Evolutionary conservation across 2,797 vertebrate species (phyloP).

Genomic region (Cyclopterus lumpus): DNA sequence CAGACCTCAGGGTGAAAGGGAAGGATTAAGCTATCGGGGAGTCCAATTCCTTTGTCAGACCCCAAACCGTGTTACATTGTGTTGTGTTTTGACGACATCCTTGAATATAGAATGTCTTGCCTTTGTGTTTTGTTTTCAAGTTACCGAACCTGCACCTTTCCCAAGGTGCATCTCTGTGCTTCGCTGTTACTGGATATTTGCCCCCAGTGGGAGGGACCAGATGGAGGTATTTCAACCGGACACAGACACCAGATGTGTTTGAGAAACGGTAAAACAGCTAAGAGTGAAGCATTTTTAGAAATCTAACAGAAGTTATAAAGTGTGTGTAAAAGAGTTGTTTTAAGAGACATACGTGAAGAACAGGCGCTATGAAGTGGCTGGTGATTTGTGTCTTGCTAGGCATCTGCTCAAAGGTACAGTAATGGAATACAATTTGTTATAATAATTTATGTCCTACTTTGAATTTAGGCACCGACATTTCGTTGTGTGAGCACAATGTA

Average conservation of each 20-base stretch:
- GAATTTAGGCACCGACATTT: not conserved
- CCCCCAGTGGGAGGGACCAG: conserved; percentile 59
- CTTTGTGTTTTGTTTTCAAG: conserved; percentile 25
- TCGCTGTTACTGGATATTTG: conserved; percentile 61
- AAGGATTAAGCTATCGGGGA: not conserved
- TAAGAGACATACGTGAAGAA: conserved; percentile 48
- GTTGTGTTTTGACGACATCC: conserved; percentile 1
- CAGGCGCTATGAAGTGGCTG: conserved; percentile 63
- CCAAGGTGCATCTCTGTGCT: conserved; percentile 32
- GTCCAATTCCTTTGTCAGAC: conserved; percentile 2
- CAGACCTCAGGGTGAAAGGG: not conserved
- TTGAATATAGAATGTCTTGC: conserved; percentile 49
- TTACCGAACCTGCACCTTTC: conserved; percentile 29
- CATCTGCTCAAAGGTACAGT: conserved; percentile 77
- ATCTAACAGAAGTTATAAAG: conserved; percentile 17
- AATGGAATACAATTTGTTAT: not conserved
- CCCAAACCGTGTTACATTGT: not conserved
- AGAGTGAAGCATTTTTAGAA: conserved; percentile 36
- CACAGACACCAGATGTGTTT: conserved; percentile 34
- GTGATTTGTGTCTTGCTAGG: conserved; percentile 64
- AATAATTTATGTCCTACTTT: not conserved
- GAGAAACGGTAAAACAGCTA: conserved; percentile 47
- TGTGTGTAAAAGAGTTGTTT: conserved; percentile 31
- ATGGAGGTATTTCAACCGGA: conserved; percentile 62
- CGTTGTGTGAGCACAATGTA: not conserved